phyloP scores from a whole-genome alignment of 2,888 invertebrate genomes.

The Ichneumoninae sp. region DNA sequence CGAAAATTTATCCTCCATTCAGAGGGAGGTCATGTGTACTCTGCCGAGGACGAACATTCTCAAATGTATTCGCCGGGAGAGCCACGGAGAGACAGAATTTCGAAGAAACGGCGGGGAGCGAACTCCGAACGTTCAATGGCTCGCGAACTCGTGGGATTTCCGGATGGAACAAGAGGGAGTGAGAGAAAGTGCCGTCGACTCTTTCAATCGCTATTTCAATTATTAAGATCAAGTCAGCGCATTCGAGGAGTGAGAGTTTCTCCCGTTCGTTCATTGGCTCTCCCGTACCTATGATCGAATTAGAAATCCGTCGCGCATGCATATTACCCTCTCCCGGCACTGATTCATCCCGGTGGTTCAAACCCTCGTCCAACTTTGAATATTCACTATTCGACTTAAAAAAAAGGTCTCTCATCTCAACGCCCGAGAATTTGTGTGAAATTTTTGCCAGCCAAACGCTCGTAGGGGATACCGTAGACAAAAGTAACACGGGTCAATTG shows the following conservation, averaged over 20 bases:
- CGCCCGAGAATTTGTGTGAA: not conserved
- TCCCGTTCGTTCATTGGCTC: conserved; percentile 7
- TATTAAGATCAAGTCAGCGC: conserved; percentile 45
- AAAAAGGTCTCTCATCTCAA: not conserved
- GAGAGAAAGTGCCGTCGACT: conserved; percentile 19
- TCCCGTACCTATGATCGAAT: not conserved
- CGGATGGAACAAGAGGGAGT: not conserved
- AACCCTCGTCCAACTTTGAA: not conserved
- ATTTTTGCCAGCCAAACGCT: not conserved
- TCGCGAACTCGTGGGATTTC: conserved; percentile 10
- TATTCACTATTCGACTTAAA: not conserved
- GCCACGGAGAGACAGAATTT: conserved; percentile 9
- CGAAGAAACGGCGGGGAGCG: not conserved
- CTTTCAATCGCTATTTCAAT: conserved; percentile 47
- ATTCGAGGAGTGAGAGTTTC: conserved; percentile 13
- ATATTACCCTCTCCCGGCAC: conserved; percentile 3
- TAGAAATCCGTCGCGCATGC: conserved; percentile 27
- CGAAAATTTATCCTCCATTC: conserved; percentile 50
- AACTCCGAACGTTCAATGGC: conserved; percentile 14
- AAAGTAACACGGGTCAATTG: too few relatives aligned
- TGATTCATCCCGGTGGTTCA: not conserved
- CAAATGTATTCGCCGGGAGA: conserved; percentile 31
- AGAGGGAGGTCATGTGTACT: conserved; percentile 51
- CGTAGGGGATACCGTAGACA: too few relatives aligned
- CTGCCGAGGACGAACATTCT: conserved; percentile 37